These are phyloP conservation scores for Rhynchopsitta pachyrhyncha DNA, from an alignment of 2,113 vertebrate genomes.

Conservation along the genomic window DNA sequence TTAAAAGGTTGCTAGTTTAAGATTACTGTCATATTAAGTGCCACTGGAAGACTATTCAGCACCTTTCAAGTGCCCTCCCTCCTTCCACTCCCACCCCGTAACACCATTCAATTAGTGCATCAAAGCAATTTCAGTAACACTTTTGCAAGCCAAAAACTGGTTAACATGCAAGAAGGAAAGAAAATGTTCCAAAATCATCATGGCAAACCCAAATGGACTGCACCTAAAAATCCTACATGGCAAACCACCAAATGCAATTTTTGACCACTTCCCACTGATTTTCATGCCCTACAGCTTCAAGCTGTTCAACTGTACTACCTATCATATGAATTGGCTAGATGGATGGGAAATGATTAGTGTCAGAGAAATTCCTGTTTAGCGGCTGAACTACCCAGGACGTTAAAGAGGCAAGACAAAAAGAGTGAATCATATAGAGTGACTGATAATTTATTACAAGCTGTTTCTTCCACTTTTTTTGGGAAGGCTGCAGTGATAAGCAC, in stretches of 20 bases:
- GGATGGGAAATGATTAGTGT: not conserved
- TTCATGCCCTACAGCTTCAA: not conserved
- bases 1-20: not conserved
- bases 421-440: not conserved
- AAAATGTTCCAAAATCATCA: not conserved
- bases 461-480: not conserved
- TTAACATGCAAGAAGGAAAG: not conserved
- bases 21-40: not conserved
- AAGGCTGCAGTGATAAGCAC: not conserved
- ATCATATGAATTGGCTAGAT: not conserved
- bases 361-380: not conserved
- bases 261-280: not conserved
- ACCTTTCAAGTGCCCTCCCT: not conserved
- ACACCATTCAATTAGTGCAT: not conserved
- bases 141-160: not conserved
- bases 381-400: not conserved
- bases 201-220: not conserved
- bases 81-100: not conserved
- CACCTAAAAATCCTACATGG: not conserved
- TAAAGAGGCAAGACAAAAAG: not conserved
- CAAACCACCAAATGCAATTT: not conserved
- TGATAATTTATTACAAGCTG: not conserved
- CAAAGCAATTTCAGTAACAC: not conserved
- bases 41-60: not conserved
- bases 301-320: not conserved